Base-by-base conservation (phyloP, 2,797 vertebrate species). In the Cygnus olor region DNA sequence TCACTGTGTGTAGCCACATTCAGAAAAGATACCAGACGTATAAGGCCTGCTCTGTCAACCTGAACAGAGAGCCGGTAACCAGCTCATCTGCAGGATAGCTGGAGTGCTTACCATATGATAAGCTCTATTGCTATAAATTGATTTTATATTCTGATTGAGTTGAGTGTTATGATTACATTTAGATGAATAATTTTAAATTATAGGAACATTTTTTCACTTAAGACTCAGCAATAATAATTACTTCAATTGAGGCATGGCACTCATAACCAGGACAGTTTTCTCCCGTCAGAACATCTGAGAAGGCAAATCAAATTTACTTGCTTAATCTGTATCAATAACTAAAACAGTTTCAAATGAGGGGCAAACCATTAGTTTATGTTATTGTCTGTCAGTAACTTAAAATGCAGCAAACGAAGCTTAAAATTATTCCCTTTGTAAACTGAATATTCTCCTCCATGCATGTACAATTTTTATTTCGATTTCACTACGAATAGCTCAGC, bases 401-500 rank as follows among this genome's bases (percentile, higher is more conserved):
- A 84, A 80, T 15, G 70, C 15, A 85, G 84, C 84, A 84, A 90
- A 61, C 5, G 15, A 80, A 77, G 65, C 81, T 30, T 19, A 49
- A 65, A 77, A 61, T 38, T 63, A 63, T 58, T 83, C 70, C 57
- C 38, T 47, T 15, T 53, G 79, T 32, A 71, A 80, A 70, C 1
- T 54, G 90, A 92, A 45, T 47, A 36, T 24, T 86, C 72, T 57
- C 70, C 83, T 73, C 70, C 93, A 30, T 0, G 36, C 56, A 34
- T 6, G 66, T 61, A 66, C 42, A 64, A 76, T 53, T 92, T 94
- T 96, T 34, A 94, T 66, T 93, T 94, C 19, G 9, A 71, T 77
- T 90, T 88, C 45, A 9, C 95, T 93, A 86, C 95, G 80, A 96
- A 96, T 49, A 97, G 83, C 93, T 97, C 86, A 83, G 95, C 85